Conservation (phyloP, 2,113 vertebrate species). For the Sinocyclocheilus anophthalmus region DNA sequence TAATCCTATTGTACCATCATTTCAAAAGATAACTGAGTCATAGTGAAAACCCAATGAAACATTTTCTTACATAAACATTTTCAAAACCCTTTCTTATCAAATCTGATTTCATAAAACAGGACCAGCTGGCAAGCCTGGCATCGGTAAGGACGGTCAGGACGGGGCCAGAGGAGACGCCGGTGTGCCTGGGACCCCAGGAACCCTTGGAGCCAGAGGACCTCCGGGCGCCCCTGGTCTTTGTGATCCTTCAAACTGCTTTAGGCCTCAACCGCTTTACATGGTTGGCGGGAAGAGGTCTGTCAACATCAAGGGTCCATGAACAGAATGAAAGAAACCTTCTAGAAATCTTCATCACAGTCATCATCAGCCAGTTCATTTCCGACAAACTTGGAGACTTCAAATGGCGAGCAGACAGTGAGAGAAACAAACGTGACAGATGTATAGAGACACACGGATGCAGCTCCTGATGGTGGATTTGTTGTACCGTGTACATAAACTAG, state of each 20-base stretch:
- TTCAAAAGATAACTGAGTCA: no score
- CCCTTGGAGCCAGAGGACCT: constrained; percentile 69
- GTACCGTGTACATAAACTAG: constrained; percentile 53
- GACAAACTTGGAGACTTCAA: constrained; percentile 56
- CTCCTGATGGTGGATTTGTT: constrained; percentile 25
- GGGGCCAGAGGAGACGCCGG: constrained; percentile 73
- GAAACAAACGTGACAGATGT: constrained; percentile 64
- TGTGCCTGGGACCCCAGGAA: constrained; percentile 68
- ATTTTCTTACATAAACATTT: no score
- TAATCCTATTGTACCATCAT: neutral
- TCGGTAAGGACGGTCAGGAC: constrained; percentile 74
- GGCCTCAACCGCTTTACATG: constrained; percentile 74
- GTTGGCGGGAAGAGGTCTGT: constrained; percentile 75
- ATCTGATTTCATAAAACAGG: constrained; percentile 58
- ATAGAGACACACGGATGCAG: constrained; percentile 57
- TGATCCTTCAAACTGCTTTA: constrained; percentile 77
- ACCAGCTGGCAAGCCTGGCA: constrained; percentile 68
- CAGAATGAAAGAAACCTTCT: neutral
- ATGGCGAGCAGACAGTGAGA: constrained; percentile 44
- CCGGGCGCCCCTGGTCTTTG: constrained; percentile 76
- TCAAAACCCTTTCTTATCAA: neutral
- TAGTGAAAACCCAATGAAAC: neutral
- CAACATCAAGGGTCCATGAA: constrained; percentile 71
- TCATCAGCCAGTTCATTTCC: constrained; percentile 51
- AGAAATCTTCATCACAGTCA: constrained; percentile 49